Conservation (phyloP, 2,888 invertebrate genomes). For the Antitype chi region DNA sequence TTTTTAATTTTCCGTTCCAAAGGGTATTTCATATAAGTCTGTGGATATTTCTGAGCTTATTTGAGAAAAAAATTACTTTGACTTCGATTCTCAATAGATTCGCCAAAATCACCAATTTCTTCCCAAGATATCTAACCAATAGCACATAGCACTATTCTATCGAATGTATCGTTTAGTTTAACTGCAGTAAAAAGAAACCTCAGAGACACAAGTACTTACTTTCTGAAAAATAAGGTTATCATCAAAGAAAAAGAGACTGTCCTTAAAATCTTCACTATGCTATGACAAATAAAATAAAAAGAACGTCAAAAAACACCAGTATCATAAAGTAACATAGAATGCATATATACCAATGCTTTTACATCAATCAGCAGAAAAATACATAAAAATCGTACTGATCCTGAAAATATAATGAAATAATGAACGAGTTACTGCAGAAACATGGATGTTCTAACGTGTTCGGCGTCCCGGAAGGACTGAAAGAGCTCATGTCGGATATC, state of each 20-base stretch:
- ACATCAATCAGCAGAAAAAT: neutral
- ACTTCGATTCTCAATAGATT: too few species aligned
- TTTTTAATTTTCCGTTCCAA: too few species aligned
- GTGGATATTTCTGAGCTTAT: too few species aligned
- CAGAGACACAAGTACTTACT: neutral
- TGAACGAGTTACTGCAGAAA: constrained; percentile 86
- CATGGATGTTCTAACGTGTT: constrained; percentile 87
- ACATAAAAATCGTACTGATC: neutral
- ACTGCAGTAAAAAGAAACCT: neutral
- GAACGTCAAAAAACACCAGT: constrained; percentile 2
- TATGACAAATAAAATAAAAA: constrained; percentile 16
- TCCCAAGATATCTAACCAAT: too few species aligned
- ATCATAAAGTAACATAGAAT: neutral
- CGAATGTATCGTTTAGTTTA: too few species aligned
- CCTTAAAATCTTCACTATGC: neutral
- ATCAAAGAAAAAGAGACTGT: too few species aligned
- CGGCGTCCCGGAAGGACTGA: constrained; percentile 92
- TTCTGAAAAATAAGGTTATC: neutral
- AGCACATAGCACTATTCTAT: too few species aligned
- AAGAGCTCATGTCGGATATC: constrained; percentile 94
- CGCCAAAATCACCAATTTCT: too few species aligned
- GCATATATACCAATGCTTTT: too few species aligned
- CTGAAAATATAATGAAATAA: constrained; percentile 71
- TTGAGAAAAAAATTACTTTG: too few species aligned
- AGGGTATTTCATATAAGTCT: too few species aligned